A percentile compares a stretch with the other conserved stretches of the same genome.
Evolutionary conservation across 2,888 invertebrate species (phyloP).

Genomic region (Microctonus hyperodae): DNA sequence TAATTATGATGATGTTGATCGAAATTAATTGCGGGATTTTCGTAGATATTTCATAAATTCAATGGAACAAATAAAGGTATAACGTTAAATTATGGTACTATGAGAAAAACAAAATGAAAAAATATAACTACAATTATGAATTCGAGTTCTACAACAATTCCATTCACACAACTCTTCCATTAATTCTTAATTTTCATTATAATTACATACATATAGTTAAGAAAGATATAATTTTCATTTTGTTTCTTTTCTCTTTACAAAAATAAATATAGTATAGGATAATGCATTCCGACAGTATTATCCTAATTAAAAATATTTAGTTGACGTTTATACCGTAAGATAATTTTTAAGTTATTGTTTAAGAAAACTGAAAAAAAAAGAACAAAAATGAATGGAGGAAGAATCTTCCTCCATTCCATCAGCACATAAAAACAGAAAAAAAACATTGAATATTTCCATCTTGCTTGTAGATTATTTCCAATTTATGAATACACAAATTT

Average conservation of each 20-base stretch:
- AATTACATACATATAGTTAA: too few species aligned
- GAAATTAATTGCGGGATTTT: neutral
- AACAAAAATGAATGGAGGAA: too few species aligned
- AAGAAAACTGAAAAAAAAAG: constrained; percentile 11
- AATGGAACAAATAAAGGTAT: too few species aligned
- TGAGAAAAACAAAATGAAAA: too few species aligned
- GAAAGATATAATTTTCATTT: too few species aligned
- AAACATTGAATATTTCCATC: constrained; percentile 39
- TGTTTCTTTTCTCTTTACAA: constrained; percentile 9
- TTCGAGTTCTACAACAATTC: neutral
- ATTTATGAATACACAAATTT: constrained; percentile 42
- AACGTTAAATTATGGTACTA: neutral
- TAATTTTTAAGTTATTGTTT: constrained; percentile 17
- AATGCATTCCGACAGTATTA: constrained; percentile 35
- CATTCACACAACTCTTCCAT: too few species aligned
- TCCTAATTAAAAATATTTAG: neutral
- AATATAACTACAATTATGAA: neutral
- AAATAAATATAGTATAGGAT: constrained; percentile 22
- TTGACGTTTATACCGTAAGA: constrained; percentile 12
- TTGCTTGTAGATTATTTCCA: constrained; percentile 41
- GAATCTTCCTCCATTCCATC: constrained; percentile 41
- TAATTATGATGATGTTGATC: neutral
- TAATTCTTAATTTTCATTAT: neutral
- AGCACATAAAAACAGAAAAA: constrained; percentile 33
- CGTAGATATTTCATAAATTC: neutral